Conservation (phyloP, 30 jellyfish, hydroid and myxozoan species). For the Hydractinia symbiolongicarpus region DNA sequence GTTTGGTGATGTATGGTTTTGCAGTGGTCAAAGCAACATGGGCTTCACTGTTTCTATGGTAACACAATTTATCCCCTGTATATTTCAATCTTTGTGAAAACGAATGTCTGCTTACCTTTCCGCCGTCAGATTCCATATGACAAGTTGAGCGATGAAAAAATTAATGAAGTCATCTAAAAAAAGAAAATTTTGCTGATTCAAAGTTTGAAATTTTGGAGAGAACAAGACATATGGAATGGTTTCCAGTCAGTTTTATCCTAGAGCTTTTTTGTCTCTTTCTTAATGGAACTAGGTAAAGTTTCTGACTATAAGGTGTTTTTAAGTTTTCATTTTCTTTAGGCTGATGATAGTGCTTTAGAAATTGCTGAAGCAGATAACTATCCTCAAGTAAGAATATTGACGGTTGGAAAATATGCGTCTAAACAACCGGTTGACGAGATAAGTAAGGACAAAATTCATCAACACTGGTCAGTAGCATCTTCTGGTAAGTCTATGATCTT, state of each 20-base stretch:
- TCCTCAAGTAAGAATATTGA: conserved; percentile 21
- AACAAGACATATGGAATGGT: too few species aligned
- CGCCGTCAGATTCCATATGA: too few species aligned
- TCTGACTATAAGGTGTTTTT: too few species aligned
- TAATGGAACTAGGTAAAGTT: too few species aligned
- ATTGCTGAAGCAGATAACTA: conserved; percentile 13
- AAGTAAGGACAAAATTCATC: conserved; percentile 9
- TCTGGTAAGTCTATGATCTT: neutral
- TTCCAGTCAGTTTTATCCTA: too few species aligned
- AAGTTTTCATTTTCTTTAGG: neutral
- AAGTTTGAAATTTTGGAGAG: too few species aligned
- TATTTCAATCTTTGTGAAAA: too few species aligned
- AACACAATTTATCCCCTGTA: neutral
- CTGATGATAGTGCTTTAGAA: conserved; percentile 15
- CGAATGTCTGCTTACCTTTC: too few species aligned
- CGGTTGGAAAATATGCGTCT: conserved; percentile 15
- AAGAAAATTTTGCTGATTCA: too few species aligned
- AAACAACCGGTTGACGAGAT: conserved; percentile 7
- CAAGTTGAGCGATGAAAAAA: too few species aligned
- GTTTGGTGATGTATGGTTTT: conserved; percentile 53
- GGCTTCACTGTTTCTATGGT: conserved; percentile 41
- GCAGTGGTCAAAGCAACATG: conserved; percentile 66
- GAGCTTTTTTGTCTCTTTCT: too few species aligned
- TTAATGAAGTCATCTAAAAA: too few species aligned
- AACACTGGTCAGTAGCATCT: conserved; percentile 20